These are phyloP conservation scores for Chymomyza caudatula DNA, from an alignment of 2,888 invertebrate genomes.

Conservation along the genomic window DNA sequence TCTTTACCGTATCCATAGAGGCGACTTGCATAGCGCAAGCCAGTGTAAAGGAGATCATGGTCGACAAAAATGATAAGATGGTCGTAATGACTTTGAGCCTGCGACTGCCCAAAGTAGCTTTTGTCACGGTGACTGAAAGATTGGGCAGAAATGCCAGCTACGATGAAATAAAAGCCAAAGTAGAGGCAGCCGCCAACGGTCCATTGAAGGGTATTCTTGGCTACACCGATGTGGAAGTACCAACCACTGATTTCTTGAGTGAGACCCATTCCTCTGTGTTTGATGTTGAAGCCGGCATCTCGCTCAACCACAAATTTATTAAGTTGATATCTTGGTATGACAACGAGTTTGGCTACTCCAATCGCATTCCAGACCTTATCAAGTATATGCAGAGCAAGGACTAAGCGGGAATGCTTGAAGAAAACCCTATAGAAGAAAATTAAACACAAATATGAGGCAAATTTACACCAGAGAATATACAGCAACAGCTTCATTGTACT, in stretches of 20 bases:
- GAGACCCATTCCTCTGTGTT: slow-evolving; percentile 95
- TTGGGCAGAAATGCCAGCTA: slow-evolving; percentile 91
- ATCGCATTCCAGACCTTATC: slow-evolving; percentile 97
- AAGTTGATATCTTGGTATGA: slow-evolving; percentile 99
- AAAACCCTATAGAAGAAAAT: no score
- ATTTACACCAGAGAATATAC: no score
- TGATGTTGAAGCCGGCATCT: slow-evolving; percentile 97
- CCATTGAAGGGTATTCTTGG: slow-evolving; percentile 93
- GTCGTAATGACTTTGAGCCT: slow-evolving; percentile 99
- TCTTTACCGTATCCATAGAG: no score
- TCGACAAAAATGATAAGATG: slow-evolving; percentile 98
- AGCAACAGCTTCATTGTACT: no score
- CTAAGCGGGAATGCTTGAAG: slow-evolving; percentile 74
- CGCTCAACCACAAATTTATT: slow-evolving; percentile 95
- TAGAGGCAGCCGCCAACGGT: slow-evolving; percentile 93
- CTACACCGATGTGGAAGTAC: slow-evolving; percentile 97
- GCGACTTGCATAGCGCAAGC: no score
- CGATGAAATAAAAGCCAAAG: slow-evolving; percentile 92
- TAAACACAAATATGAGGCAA: no score
- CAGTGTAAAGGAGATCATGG: no score
- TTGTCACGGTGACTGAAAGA: slow-evolving; percentile 96
- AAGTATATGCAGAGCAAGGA: slow-evolving; percentile 90
- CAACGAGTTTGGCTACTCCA: slow-evolving; percentile 98
- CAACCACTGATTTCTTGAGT: slow-evolving; percentile 96
- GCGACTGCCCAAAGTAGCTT: slow-evolving; percentile 98